Percentiles rank a stretch among this genome's conserved stretches.
Evolutionary conservation across 2,888 invertebrate genomes (phyloP).

Genomic region (Myopa testacea): DNA sequence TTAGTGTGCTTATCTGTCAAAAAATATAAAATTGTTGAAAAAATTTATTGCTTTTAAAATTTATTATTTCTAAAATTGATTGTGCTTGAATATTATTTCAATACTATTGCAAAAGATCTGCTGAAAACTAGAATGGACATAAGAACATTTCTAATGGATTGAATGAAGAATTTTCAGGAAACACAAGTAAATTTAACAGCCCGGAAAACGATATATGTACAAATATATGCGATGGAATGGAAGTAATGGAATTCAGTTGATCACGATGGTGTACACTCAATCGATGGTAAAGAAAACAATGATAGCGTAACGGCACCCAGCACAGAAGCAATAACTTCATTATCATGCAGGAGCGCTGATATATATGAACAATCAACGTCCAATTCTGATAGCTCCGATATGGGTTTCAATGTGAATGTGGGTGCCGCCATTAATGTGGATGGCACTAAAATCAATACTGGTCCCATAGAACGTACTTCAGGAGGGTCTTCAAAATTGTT

Average conservation of each 20-base stretch:
- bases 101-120: too few relatives aligned
- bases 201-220: neutral
- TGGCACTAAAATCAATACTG: neutral
- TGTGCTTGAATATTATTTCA: too few relatives aligned
- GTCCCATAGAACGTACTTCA: slow-evolving; percentile 17
- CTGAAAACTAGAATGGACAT: too few relatives aligned
- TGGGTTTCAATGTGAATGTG: neutral
- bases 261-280: too few relatives aligned
- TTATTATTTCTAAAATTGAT: too few relatives aligned
- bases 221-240: too few relatives aligned
- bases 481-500: neutral
- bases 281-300: neutral
- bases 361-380: neutral
- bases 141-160: too few relatives aligned
- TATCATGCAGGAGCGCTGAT: slow-evolving; percentile 4
- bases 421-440: neutral
- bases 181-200: neutral
- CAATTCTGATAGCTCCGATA: slow-evolving; percentile 12
- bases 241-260: neutral
- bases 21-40: too few relatives aligned
- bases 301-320: neutral
- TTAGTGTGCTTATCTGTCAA: too few relatives aligned
- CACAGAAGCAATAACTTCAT: too few relatives aligned
- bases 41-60: too few relatives aligned
- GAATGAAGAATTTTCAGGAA: slow-evolving; percentile 27